These are phyloP conservation scores for Alligator sinensis DNA, from an alignment of 2,113 vertebrate species.

Conservation along the genomic window DNA sequence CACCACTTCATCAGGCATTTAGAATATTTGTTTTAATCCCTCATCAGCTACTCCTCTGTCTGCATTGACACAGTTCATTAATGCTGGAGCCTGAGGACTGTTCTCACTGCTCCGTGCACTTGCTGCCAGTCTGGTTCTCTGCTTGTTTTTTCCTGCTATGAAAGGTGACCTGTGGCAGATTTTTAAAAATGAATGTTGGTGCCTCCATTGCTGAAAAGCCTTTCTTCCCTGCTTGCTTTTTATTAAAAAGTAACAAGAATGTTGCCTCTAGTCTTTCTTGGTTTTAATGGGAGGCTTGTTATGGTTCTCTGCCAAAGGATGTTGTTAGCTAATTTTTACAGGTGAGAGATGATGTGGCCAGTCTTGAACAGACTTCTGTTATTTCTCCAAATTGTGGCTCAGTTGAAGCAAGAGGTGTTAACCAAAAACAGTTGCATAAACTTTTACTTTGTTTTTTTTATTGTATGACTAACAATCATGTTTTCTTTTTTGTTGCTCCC, in stretches of 20 bases:
- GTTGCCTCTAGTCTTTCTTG: background rate
- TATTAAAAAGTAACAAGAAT: background rate
- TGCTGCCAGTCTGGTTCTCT: background rate
- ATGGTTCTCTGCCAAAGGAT: background rate
- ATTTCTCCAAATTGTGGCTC: background rate
- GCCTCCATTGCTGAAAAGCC: background rate
- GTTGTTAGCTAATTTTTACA: background rate
- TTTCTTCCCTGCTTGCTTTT: conserved; percentile 3
- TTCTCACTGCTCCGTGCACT: background rate
- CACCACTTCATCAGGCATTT: background rate
- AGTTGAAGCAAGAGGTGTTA: background rate
- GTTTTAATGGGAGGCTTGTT: background rate
- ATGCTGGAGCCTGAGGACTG: conserved; percentile 1
- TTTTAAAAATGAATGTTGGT: background rate
- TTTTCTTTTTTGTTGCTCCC: background rate
- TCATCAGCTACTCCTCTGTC: background rate
- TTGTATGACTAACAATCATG: background rate
- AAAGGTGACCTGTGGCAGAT: background rate
- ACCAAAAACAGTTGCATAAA: background rate
- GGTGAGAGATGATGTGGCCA: background rate
- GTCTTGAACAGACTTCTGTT: background rate
- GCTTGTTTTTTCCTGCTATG: conserved; percentile 17
- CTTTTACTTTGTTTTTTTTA: background rate
- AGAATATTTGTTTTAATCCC: background rate
- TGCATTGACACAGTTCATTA: background rate